Conservation (phyloP, 2,888 invertebrate genomes). For the Latrodectus elegans region DNA sequence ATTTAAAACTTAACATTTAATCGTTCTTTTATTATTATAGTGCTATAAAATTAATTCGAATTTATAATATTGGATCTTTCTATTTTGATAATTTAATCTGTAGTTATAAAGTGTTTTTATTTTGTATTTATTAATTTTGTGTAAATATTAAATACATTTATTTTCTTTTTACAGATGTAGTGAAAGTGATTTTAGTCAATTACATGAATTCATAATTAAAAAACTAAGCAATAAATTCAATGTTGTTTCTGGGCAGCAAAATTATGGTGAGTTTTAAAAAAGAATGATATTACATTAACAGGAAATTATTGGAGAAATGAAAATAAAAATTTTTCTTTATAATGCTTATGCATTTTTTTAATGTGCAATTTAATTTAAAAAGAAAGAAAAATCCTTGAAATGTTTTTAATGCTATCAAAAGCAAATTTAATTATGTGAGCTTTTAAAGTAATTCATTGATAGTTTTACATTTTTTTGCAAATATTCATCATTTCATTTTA, state of each 20-base stretch:
- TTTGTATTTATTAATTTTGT: neutral
- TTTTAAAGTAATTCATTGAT: too few relatives aligned
- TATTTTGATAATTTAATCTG: neutral
- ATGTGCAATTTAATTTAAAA: too few relatives aligned
- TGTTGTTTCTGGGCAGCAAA: slow-evolving; percentile 86
- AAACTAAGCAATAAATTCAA: slow-evolving; percentile 89
- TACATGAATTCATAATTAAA: slow-evolving; percentile 92
- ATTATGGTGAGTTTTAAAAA: slow-evolving; percentile 81
- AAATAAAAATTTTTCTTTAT: too few relatives aligned
- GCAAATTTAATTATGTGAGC: too few relatives aligned
- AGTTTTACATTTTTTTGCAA: neutral
- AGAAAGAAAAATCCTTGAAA: too few relatives aligned
- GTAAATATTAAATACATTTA: neutral
- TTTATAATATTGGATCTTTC: neutral
- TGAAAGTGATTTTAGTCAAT: slow-evolving; percentile 90
- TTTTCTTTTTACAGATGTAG: slow-evolving; percentile 72
- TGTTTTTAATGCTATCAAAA: too few relatives aligned
- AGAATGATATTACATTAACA: too few relatives aligned
- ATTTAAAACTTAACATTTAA: too few relatives aligned
- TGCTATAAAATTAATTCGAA: neutral
- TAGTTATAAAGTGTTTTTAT: neutral
- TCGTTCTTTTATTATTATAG: too few relatives aligned
- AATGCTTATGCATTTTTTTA: too few relatives aligned
- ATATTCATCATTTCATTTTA: neutral
- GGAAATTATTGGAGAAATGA: too few relatives aligned